Base-by-base conservation (phyloP, 2,888 invertebrate species). In the Anaspis maculata region DNA sequence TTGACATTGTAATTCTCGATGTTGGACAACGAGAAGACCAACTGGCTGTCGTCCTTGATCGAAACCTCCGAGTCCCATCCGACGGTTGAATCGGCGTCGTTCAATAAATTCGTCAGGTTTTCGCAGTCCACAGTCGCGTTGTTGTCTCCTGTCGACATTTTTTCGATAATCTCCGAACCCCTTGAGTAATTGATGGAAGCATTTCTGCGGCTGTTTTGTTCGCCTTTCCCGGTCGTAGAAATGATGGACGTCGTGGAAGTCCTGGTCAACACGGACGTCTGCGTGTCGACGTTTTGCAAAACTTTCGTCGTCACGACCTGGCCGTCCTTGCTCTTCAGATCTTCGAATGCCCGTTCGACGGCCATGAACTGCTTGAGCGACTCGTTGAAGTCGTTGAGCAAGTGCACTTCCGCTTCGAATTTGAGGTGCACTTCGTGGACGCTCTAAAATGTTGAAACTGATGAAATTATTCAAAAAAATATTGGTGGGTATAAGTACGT, bases 331-430 rank as follows among this genome's bases (percentile, higher is more conserved):
- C 37, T 42, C 32, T 55, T 52, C 11, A 56, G 32, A 4, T 48
- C 43, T 34, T 56, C 51, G 15, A 56, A 52, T 3, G 49, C 51
- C 45, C 73, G 68, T 56, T 77, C 76, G 32, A 76, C 69, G 22
- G 71, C 69, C 39, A 68, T 66, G 19, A 76, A 65, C 54, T 75
- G 74, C 25, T 67, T 61, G 15, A 76, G 51, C 1, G 75, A 74
- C 52, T 76, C 70, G 37, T 76, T 74, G 49, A 75, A 72, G 27
- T 74, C 71, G 45, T 77, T 76, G 23, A 77, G 56, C 25, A 74
- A 64, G 56, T 73, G 73, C 27, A 77, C 63, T 58, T 76, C 76
- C 0, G 75, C 71, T 52, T 73, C 71, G 49, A 77, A 72, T 51
- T 73, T 72, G 47, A 72, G 63, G 54, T 75, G 73, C 29, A 77